Base-by-base conservation (phyloP, 2,888 invertebrate genomes). In the Eilema sororculum region DNA sequence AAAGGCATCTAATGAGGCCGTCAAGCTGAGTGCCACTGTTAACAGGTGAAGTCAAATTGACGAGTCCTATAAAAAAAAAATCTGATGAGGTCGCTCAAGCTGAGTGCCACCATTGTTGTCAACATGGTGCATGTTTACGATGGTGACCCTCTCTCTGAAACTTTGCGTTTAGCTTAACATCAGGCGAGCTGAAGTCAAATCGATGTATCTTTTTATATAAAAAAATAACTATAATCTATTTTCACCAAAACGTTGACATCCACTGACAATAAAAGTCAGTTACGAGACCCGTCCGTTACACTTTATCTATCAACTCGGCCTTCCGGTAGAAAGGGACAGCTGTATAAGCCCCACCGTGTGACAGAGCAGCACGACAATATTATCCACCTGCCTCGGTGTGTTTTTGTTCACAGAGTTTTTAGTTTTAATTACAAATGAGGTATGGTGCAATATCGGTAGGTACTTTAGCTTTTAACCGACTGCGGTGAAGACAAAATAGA, bases 271-370 rank as follows among this genome's bases (percentile, higher is more conserved):
- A 91, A 92, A 93, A 94, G 94, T 93, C 93, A 92, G 93, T 94
- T 95, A 93, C 93, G 87, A 91, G 91, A 91, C 90, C 86, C 85
- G 86, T 91, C 93, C 93, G 95, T 95, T 94, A 94, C 91, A 93
- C 85, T 92, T 91, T 91, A 89, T 86, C 89, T 91, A 89, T 87
- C 89, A 89, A 86, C 84, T 79, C 83, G 76, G 87, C 89, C 90
- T 91, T 93, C 92, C 91, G 92, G 85, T 86, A 86, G 91, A 93
- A 25, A 73, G 87, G 79, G 93, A 92, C 70, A 71, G 80, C 63
- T 10, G 16, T 78, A 91, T 77, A 63, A 76, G 3, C 3, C 0
- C 20, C 2, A 5, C 0, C 0, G 0, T 12, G 16, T 2, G 86
- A 5, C 20, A 65, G 86, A 92, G 68, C 52, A 87, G 82, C 91